Percentiles rank a stretch among this genome's conserved stretches.
Evolutionary conservation across 2,888 invertebrate species (phyloP).

Genomic region (Eristalis intricaria): DNA sequence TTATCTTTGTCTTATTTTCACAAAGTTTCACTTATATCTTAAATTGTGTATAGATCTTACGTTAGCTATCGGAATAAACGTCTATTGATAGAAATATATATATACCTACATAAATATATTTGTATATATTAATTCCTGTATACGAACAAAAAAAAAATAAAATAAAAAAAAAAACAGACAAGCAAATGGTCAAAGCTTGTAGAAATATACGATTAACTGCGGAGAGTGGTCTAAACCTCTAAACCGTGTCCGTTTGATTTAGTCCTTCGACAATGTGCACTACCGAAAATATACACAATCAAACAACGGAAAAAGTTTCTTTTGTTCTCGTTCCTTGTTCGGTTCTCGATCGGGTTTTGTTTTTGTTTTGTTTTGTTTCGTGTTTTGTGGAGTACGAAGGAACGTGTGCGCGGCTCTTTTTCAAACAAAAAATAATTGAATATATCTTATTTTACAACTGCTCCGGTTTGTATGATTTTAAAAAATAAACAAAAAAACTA

Average conservation of each 20-base stretch:
- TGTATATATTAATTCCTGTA: constrained; percentile 12
- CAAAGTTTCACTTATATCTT: constrained; percentile 8
- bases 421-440: too few relatives aligned
- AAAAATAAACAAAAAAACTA: not conserved
- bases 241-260: too few relatives aligned
- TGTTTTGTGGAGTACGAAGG: too few relatives aligned
- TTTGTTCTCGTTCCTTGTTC: too few relatives aligned
- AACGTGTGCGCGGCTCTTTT: too few relatives aligned
- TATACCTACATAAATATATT: constrained; percentile 1
- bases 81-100: constrained; percentile 4
- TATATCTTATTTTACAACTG: not conserved
- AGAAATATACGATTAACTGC: too few relatives aligned
- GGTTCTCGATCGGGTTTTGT: too few relatives aligned
- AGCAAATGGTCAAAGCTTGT: not conserved
- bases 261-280: too few relatives aligned
- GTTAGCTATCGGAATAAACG: constrained; percentile 7
- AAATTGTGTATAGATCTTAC: constrained; percentile 4
- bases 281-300: too few relatives aligned
- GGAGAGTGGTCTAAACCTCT: too few relatives aligned
- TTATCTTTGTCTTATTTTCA: constrained; percentile 5
- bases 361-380: too few relatives aligned
- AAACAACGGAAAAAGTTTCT: too few relatives aligned
- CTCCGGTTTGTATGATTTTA: not conserved
- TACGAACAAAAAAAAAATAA: not conserved
- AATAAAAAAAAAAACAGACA: not conserved